Percentiles rank a stretch among this genome's conserved stretches.
phyloP scores from a whole-genome alignment of 92 coral and sea anemone genomes.

The Epizoanthus rinbou region DNA sequence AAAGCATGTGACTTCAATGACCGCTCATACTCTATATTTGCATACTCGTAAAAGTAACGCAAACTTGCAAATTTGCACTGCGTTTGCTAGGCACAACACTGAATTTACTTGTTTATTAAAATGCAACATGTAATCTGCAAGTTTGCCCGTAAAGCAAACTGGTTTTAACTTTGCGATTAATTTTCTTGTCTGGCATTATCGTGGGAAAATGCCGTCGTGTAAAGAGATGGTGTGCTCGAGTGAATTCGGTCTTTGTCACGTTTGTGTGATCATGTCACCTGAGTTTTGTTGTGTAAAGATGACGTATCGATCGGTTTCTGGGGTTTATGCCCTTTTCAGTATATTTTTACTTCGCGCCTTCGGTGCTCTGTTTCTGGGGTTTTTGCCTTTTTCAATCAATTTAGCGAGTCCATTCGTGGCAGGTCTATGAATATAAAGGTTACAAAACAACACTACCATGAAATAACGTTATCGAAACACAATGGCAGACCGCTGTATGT shows the following conservation, averaged over 20 bases:
- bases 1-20: constrained; percentile 24
- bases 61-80: constrained; percentile 18
- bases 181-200: constrained; percentile 19
- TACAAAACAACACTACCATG: constrained; percentile 23
- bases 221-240: constrained; percentile 25
- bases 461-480: constrained; percentile 22
- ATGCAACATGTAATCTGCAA: constrained; percentile 23
- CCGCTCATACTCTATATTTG: constrained; percentile 20
- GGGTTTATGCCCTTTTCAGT: constrained; percentile 17
- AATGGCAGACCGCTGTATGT: constrained; percentile 22
- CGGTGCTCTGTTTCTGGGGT: constrained; percentile 25
- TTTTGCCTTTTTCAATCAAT: constrained; percentile 17
- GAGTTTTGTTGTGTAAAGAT: constrained; percentile 22
- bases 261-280: constrained; percentile 23
- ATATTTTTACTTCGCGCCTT: too few species aligned
- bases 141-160: constrained; percentile 20
- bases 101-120: constrained; percentile 20
- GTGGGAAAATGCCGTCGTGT: constrained; percentile 25
- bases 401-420: too few species aligned
- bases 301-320: constrained; percentile 18
- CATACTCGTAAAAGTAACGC: constrained; percentile 23
- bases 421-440: background rate
- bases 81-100: constrained; percentile 17
- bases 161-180: constrained; percentile 22
- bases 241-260: constrained; percentile 24